Conservation (phyloP, 2,797 vertebrate genomes). For the Cynodonichthys magdalenae region DNA sequence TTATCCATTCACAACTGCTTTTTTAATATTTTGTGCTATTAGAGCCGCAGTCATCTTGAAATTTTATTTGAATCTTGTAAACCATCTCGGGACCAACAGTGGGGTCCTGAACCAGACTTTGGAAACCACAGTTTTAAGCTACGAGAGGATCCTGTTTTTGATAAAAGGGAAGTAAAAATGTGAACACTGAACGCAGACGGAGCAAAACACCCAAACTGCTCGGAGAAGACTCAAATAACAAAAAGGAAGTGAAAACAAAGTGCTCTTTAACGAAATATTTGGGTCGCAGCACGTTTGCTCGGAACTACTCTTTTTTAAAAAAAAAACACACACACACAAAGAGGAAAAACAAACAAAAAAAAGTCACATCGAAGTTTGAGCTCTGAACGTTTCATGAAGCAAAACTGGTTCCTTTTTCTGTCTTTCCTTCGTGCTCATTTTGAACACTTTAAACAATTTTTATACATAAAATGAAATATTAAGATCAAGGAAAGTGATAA, state of each 20-base stretch:
- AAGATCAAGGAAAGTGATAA: slow-evolving; percentile 36
- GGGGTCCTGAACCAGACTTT: too few relatives aligned
- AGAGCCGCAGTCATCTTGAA: too few relatives aligned
- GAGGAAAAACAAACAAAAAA: slow-evolving; percentile 19
- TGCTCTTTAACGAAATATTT: slow-evolving; percentile 41
- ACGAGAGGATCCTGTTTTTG: slow-evolving; percentile 53
- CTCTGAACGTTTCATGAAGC: slow-evolving; percentile 40
- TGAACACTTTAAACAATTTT: slow-evolving; percentile 55
- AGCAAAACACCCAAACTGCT: slow-evolving; percentile 59
- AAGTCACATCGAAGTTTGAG: slow-evolving; percentile 52
- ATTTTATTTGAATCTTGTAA: slow-evolving; percentile 22
- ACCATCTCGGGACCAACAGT: too few relatives aligned
- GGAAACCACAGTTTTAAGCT: slow-evolving; percentile 20
- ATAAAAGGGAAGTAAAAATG: slow-evolving; percentile 65
- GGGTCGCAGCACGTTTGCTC: slow-evolving; percentile 49
- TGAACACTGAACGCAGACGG: slow-evolving; percentile 75
- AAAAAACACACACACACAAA: slow-evolving; percentile 48
- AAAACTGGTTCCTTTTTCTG: slow-evolving; percentile 20
- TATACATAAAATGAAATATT: slow-evolving; percentile 52
- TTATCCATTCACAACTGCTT: too few relatives aligned
- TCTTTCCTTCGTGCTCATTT: slow-evolving; percentile 70
- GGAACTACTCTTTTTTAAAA: slow-evolving; percentile 21
- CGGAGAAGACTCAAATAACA: slow-evolving; percentile 47
- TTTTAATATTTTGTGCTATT: too few relatives aligned
- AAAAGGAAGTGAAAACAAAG: slow-evolving; percentile 8